These are phyloP conservation scores for Phrixothrix hirtus DNA, from an alignment of 2,888 invertebrate genomes.

Conservation along the genomic window DNA sequence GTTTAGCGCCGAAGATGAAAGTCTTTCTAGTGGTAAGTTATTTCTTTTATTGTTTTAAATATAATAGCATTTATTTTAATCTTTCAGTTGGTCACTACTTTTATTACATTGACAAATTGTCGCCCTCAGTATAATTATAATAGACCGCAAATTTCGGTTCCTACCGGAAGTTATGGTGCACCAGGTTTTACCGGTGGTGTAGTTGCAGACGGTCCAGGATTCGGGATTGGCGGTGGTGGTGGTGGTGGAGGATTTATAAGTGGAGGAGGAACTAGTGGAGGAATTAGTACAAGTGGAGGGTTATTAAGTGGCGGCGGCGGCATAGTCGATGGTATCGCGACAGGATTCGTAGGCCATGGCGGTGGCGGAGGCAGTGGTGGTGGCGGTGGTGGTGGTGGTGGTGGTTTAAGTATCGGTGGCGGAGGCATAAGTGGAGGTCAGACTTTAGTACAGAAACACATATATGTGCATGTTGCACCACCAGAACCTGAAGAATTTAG, in stretches of 20 bases:
- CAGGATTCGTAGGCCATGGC: conserved; percentile 55
- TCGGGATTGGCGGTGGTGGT: conserved; percentile 27
- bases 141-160: conserved; percentile 53
- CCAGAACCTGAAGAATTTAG: conserved; percentile 74
- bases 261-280: conserved; percentile 40
- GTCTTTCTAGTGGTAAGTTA: conserved; percentile 47
- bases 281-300: conserved; percentile 37
- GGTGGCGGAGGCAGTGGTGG: conserved; percentile 57
- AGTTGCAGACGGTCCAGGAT: conserved; percentile 25
- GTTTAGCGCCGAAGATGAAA: conserved; percentile 47
- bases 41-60: conserved; percentile 1
- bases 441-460: conserved; percentile 78
- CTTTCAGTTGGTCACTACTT: conserved; percentile 44
- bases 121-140: conserved; percentile 66
- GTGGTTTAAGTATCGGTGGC: conserved; percentile 58
- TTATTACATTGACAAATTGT: conserved; percentile 63
- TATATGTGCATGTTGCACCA: conserved; percentile 86
- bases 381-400: conserved; percentile 50
- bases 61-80: conserved; percentile 1
- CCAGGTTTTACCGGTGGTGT: conserved; percentile 39
- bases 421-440: conserved; percentile 47
- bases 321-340: conserved; percentile 30
- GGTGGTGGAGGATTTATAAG: conserved; percentile 38
- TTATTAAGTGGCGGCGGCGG: conserved; percentile 33
- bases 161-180: conserved; percentile 56